Conservation (phyloP, 2,888 invertebrate species). For the Cosmia pyralina region DNA sequence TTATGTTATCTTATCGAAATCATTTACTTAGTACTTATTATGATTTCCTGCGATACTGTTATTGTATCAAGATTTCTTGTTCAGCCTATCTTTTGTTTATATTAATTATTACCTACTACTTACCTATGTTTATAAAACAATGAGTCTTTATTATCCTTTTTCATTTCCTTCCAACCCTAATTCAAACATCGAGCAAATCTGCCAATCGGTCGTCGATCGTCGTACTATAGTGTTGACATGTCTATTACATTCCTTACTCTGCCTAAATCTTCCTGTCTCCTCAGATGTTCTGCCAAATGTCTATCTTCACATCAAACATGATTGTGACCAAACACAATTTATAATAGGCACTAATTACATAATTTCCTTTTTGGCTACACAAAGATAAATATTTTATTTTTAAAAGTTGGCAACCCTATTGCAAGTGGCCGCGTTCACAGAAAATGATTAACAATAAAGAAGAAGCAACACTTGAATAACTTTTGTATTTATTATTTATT, state of each 20-base stretch:
- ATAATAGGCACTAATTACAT: constrained; percentile 44
- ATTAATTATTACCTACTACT: neutral
- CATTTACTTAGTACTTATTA: neutral
- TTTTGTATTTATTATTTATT: constrained; percentile 49
- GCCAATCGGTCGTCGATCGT: constrained; percentile 33
- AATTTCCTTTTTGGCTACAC: constrained; percentile 52
- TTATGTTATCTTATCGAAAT: neutral
- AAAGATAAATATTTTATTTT: constrained; percentile 45
- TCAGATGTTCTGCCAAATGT: constrained; percentile 54
- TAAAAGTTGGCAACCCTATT: constrained; percentile 63
- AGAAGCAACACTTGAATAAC: constrained; percentile 36
- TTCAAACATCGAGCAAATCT: constrained; percentile 23
- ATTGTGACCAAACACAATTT: constrained; percentile 49
- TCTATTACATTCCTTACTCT: constrained; percentile 37
- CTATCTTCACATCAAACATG: constrained; percentile 42
- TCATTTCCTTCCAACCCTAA: constrained; percentile 32
- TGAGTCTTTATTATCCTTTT: neutral
- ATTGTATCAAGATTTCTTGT: constrained; percentile 5
- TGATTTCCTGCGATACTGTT: constrained; percentile 1
- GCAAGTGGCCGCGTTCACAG: constrained; percentile 51
- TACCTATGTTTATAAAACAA: neutral
- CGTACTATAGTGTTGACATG: constrained; percentile 42
- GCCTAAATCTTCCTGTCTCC: constrained; percentile 37
- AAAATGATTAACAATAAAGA: constrained; percentile 61
- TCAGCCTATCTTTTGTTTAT: neutral